phyloP scores from a whole-genome alignment of 92 coral and sea anemone genomes.

The Chrysogorgia sp. region DNA sequence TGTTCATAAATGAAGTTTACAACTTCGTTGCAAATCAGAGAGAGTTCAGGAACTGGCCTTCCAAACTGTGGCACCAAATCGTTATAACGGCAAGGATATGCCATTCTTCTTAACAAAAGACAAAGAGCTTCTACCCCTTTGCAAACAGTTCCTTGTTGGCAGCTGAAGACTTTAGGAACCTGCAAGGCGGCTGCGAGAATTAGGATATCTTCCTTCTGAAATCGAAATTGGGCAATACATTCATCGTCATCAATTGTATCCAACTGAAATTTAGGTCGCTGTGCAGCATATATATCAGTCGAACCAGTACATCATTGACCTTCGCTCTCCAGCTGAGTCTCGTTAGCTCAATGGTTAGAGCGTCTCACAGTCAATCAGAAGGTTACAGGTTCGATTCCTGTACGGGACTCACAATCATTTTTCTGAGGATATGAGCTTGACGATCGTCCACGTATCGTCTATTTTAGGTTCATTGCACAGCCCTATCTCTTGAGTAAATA shows the following conservation, averaged over 20 bases:
- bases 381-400: too few species aligned
- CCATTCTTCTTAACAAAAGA: constrained; percentile 1
- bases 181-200: constrained; percentile 1
- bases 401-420: too few species aligned
- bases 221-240: constrained; percentile 51
- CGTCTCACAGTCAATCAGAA: too few species aligned
- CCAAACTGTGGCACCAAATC: constrained; percentile 9
- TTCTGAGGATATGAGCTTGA: too few species aligned
- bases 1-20: not conserved
- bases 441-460: too few species aligned
- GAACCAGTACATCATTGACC: too few species aligned
- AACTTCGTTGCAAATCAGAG: constrained; percentile 1
- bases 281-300: too few species aligned
- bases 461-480: too few species aligned
- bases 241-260: constrained; percentile 34
- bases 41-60: constrained; percentile 26
- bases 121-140: not conserved
- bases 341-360: too few species aligned
- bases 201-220: constrained; percentile 41
- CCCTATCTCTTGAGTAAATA: too few species aligned
- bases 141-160: constrained; percentile 1
- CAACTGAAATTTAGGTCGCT: constrained; percentile 21
- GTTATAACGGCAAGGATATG: constrained; percentile 17
- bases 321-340: too few species aligned
- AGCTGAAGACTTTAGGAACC: not conserved